These are phyloP conservation scores for Sycophaga agraensis DNA, from an alignment of 1,140 invertebrate species.

Conservation along the genomic window DNA sequence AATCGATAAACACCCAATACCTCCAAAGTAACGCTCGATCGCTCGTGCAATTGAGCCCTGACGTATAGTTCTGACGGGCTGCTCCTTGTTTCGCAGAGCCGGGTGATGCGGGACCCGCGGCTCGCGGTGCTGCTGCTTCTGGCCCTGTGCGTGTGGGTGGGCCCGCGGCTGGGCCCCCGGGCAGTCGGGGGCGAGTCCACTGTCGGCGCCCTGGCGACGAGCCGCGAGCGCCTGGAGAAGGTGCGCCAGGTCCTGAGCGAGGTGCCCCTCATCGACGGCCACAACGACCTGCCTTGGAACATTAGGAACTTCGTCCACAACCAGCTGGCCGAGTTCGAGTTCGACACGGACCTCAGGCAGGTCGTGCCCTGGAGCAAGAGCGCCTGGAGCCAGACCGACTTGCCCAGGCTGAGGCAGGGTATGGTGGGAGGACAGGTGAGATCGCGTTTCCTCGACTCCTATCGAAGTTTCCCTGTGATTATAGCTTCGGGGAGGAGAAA, in stretches of 20 bases:
- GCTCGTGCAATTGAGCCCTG: too few relatives aligned
- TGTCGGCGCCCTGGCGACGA: conserved; percentile 35
- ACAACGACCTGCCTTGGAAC: conserved; percentile 86
- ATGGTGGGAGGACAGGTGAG: conserved; percentile 76
- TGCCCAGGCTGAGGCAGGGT: conserved; percentile 70
- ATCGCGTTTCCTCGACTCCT: too few relatives aligned
- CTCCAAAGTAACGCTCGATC: too few relatives aligned
- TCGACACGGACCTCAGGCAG: conserved; percentile 68
- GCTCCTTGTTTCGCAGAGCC: neutral
- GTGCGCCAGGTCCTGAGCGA: conserved; percentile 60
- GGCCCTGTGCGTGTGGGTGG: conserved; percentile 44
- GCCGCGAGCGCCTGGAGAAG: conserved; percentile 55
- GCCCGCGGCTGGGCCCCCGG: conserved; percentile 43
- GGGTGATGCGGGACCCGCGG: conserved; percentile 5
- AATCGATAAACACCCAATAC: too few relatives aligned
- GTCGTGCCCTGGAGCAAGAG: conserved; percentile 75
- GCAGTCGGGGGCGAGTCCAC: conserved; percentile 42
- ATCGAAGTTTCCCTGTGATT: too few relatives aligned
- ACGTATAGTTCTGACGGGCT: too few relatives aligned
- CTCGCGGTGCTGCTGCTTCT: conserved; percentile 42
- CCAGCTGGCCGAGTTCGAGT: conserved; percentile 72
- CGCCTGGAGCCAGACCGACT: conserved; percentile 77
- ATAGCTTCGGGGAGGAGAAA: too few relatives aligned
- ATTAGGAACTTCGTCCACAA: conserved; percentile 77
- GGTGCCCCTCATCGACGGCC: conserved; percentile 65